Evolutionary conservation across 1,140 invertebrate genomes (phyloP).

Genomic region (Capitella teleta): DNA sequence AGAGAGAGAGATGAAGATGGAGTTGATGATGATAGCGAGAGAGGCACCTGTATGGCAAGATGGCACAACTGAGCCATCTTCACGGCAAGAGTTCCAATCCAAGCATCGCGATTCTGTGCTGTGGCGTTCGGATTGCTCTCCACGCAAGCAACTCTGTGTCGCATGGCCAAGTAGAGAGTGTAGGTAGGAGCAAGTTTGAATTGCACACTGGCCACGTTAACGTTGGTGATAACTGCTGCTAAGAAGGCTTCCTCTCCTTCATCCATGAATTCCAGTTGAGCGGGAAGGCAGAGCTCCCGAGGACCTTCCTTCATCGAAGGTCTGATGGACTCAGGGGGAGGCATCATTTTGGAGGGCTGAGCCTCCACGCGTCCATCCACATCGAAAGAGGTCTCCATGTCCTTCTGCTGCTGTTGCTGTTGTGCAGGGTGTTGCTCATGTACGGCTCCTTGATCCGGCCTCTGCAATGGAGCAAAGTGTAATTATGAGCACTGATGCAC

Average conservation of each 20-base stretch:
- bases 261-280: too few species aligned
- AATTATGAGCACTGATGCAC: too few species aligned
- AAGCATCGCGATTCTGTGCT: conserved; percentile 78
- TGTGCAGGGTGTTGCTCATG: too few species aligned
- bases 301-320: too few species aligned
- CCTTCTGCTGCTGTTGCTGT: too few species aligned
- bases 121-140: conserved; percentile 83
- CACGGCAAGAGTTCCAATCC: conserved; percentile 74
- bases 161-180: conserved; percentile 81
- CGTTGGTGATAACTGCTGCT: conserved; percentile 69
- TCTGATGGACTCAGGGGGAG: too few species aligned
- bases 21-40: background rate
- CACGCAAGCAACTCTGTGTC: conserved; percentile 72
- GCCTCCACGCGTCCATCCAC: conserved; percentile 31
- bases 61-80: conserved; percentile 80
- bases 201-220: conserved; percentile 51
- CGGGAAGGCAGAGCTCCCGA: too few species aligned
- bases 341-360: too few species aligned
- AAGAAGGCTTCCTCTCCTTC: conserved; percentile 75
- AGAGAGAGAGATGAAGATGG: background rate
- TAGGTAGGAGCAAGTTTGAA: conserved; percentile 80
- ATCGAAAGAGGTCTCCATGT: conserved; percentile 34
- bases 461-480: too few species aligned
- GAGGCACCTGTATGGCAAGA: conserved; percentile 56
- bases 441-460: too few species aligned